Conservation (phyloP, 2,797 vertebrate genomes). For the Synanceia verrucosa region DNA sequence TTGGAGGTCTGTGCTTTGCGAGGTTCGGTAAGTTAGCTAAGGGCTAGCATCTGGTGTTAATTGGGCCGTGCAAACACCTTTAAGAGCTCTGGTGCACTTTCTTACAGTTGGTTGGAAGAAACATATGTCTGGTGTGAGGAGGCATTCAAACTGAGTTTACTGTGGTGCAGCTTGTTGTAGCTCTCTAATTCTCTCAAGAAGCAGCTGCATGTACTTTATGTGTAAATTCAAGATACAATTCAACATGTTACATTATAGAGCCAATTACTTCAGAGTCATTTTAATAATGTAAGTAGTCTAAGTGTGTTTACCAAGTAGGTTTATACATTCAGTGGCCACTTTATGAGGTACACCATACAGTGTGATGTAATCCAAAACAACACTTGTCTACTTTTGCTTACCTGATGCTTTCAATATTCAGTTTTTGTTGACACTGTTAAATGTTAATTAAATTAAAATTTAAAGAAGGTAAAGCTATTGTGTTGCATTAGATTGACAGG, state of each 20-base stretch:
- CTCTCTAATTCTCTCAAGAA: conserved; percentile 28
- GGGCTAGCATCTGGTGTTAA: conserved; percentile 83
- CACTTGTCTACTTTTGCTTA: not conserved
- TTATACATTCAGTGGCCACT: not conserved
- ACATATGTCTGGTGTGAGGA: conserved; percentile 71
- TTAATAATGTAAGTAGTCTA: not conserved
- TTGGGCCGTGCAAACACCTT: conserved; percentile 83
- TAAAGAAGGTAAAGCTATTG: too few species aligned
- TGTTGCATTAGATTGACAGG: not conserved
- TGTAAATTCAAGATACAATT: not conserved
- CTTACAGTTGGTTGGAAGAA: conserved; percentile 80
- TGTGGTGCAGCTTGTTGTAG: conserved; percentile 31
- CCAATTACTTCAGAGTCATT: not conserved
- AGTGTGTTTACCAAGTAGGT: not conserved
- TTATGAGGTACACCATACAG: not conserved
- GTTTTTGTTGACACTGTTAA: not conserved
- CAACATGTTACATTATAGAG: not conserved
- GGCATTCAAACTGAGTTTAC: conserved; percentile 42
- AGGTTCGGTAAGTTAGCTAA: conserved; percentile 76
- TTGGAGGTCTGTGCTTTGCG: conserved; percentile 74
- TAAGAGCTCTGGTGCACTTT: conserved; percentile 80
- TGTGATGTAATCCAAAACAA: not conserved
- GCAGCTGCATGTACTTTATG: conserved; percentile 9
- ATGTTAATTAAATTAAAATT: not conserved
- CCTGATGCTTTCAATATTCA: not conserved